Evolutionary conservation across 2,797 vertebrate genomes (phyloP), one percentile per base, ranked within the genome.

Genomic region (Pseudocheirus occidentalis): DNA sequence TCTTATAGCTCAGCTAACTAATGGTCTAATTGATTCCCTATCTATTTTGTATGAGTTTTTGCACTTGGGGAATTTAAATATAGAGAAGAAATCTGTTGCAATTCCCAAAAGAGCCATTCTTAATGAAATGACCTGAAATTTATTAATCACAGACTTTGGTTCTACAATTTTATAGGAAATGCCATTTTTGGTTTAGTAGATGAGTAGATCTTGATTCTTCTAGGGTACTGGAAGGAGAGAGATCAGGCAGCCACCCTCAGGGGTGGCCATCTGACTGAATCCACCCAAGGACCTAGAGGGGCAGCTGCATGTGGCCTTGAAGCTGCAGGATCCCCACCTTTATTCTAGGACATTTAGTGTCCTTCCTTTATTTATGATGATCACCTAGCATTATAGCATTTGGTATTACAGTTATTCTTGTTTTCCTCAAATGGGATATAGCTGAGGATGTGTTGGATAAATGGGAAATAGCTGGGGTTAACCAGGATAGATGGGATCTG

Each of bases 31-130:
- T 97, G 97, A 96, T 81, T 96, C 94, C 53, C 90, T 98, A 73
- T 97, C 96, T 97, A 93, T 87, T 96, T 97, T 96, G 97, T 95
- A 97, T 98, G 98, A 97, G 95, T 95, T 98, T 98, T 81, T n/a
- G 50, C 94, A 96, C 73, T 57, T 31, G 66, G 91, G 53, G 54
- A 92, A 90, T 97, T 98, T 91, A 95, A 97, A 96, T 97, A 96
- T 14, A 16, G 9, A 34, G 96, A 91, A 94, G 97, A 97, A 97
- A 97, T 97, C 97, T 91, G 92, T 54, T 95, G 90, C 97, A 96
- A 94, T 58, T 91, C 92, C 93, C 87, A 94, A 59, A 96, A 97
- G 93, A 40, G 92, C 31, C 18, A 1, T 97, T 98, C 66, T 95
- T 97, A 95, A 90, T 96, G 94, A 97, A 91, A 93, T 93, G 91